Evolutionary conservation across 2,888 invertebrate genomes (phyloP).

Genomic region (Agrilus cyanescens): DNA sequence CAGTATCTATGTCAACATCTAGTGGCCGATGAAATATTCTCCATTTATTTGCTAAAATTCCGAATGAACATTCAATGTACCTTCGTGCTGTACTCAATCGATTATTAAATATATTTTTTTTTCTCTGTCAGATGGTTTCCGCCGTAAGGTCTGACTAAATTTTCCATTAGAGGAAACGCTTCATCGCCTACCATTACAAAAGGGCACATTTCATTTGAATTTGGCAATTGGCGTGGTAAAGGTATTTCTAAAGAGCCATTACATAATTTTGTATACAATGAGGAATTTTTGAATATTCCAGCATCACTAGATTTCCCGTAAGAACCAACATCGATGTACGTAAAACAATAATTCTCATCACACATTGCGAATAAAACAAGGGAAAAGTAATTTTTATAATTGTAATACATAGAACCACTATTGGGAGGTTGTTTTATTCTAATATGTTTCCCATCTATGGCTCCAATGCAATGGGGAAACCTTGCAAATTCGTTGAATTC

Average conservation of each 20-base stretch:
- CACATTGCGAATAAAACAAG: conserved; percentile 1
- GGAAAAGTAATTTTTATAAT: conserved; percentile 5
- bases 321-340: neutral
- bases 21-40: conserved; percentile 5
- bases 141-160: neutral
- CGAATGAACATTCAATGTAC: conserved; percentile 3
- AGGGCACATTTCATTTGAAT: too few relatives aligned
- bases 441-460: neutral
- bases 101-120: conserved; percentile 3
- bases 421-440: conserved; percentile 1
- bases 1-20: neutral
- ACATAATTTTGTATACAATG: neutral
- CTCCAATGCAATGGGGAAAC: conserved; percentile 13
- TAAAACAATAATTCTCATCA: conserved; percentile 1
- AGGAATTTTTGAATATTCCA: neutral
- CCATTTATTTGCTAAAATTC: conserved; percentile 7
- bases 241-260: neutral
- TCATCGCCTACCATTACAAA: conserved; percentile 1
- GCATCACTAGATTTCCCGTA: neutral
- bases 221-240: neutral
- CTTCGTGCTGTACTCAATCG: neutral
- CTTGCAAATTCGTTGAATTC: too few relatives aligned
- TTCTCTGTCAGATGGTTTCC: neutral
- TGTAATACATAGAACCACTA: conserved; percentile 6
- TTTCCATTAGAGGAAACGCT: neutral